phyloP scores from a whole-genome alignment of 2,113 vertebrate species.

The Rissa tridactyla region DNA sequence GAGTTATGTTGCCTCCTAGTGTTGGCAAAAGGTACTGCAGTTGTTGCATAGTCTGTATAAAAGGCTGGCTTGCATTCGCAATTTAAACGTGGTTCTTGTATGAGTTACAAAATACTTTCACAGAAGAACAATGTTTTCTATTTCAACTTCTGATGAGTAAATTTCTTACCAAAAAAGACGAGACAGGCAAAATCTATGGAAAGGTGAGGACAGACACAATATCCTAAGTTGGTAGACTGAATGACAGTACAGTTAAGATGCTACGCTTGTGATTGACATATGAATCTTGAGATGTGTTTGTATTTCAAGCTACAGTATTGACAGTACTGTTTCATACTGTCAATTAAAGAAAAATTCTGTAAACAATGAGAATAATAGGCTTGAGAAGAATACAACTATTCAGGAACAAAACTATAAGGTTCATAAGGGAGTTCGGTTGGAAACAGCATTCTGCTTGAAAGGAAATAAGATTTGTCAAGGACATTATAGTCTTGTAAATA shows the following conservation, averaged over 20 bases:
- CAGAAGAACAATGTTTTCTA: neutral
- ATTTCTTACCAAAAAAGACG: neutral
- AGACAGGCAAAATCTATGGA: neutral
- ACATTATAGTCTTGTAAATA: neutral
- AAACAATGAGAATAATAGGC: neutral
- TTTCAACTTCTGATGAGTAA: neutral
- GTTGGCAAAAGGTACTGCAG: neutral
- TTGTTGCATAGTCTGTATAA: neutral
- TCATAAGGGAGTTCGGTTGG: neutral
- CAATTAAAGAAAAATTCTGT: neutral
- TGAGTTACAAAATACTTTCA: neutral
- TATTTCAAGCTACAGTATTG: neutral
- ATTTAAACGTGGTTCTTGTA: neutral
- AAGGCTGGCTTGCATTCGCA: neutral
- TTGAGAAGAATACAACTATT: neutral
- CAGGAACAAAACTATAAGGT: neutral
- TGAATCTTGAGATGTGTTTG: neutral
- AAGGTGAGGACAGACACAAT: neutral
- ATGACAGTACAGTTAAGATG: neutral
- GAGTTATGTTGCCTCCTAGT: neutral
- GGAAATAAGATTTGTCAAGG: neutral
- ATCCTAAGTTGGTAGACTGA: neutral
- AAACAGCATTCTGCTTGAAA: neutral
- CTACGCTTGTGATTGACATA: neutral
- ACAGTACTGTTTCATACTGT: neutral